These are phyloP conservation scores for Otus scops DNA, from an alignment of 2,797 vertebrate genomes.

Conservation along the genomic window DNA sequence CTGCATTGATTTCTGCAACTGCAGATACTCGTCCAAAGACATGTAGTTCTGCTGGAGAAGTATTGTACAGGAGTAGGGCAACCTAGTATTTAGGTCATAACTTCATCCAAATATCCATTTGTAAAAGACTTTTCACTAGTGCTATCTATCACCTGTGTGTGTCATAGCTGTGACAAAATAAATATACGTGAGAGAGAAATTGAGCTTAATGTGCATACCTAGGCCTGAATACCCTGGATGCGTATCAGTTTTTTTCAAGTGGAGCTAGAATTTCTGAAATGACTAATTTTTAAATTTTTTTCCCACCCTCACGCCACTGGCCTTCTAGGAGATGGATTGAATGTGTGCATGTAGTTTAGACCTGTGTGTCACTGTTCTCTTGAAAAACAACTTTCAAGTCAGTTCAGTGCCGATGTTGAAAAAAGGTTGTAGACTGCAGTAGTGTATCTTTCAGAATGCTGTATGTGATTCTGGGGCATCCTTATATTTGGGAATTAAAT, in stretches of 20 bases:
- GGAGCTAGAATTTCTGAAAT: neutral
- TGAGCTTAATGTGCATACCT: neutral
- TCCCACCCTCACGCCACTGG: accelerated
- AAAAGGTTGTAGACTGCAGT: neutral
- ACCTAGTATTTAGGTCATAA: neutral
- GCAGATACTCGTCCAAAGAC: neutral
- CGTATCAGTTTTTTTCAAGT: neutral
- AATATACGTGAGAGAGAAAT: neutral
- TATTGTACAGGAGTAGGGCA: neutral
- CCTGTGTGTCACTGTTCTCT: neutral
- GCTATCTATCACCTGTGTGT: accelerated
- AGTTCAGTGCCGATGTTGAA: neutral
- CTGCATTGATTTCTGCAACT: neutral
- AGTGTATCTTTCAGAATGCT: neutral
- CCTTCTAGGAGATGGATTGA: neutral
- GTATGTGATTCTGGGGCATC: neutral
- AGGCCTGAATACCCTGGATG: neutral
- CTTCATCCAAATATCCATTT: neutral
- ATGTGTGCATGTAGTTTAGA: neutral
- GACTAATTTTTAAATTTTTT: neutral
- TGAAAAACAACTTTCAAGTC: neutral
- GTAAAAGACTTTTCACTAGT: neutral
- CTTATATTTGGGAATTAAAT: neutral
- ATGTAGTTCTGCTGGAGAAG: neutral
- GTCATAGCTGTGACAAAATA: neutral